A percentile compares a stretch with the other conserved stretches of the same genome.
Conservation (phyloP, 2,888 invertebrate genomes). For the Nephrotoma guestfalica region DNA sequence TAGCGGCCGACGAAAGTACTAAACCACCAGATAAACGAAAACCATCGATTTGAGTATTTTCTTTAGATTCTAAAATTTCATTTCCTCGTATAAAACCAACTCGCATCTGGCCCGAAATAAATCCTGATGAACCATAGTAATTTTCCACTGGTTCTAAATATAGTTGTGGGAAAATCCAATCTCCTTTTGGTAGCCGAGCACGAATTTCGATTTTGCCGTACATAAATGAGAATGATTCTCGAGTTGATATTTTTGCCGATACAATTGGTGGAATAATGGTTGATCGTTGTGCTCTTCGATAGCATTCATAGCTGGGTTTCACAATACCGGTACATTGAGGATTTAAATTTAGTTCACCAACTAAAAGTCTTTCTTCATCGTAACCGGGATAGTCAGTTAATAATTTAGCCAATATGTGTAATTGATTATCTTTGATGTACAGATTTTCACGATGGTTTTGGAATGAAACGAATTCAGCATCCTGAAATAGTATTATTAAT, state of each 20-base stretch:
- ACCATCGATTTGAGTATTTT: conserved; percentile 21
- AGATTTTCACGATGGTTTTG: conserved; percentile 25
- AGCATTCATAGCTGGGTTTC: conserved; percentile 29
- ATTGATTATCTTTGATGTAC: conserved; percentile 21
- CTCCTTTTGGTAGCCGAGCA: conserved; percentile 58
- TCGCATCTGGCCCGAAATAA: conserved; percentile 52
- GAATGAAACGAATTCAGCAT: conserved; percentile 35
- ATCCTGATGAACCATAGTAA: conserved; percentile 43
- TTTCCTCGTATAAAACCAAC: conserved; percentile 58
- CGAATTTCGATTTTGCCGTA: conserved; percentile 54
- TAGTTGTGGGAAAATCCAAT: conserved; percentile 64
- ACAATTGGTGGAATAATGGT: conserved; percentile 53
- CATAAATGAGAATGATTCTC: conserved; percentile 45
- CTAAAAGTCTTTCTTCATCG: conserved; percentile 17
- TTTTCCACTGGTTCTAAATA: conserved; percentile 47
- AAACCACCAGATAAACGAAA: conserved; percentile 21
- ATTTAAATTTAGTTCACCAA: conserved; percentile 27
- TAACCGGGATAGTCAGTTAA: conserved; percentile 18
- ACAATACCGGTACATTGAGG: conserved; percentile 35
- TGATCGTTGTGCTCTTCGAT: conserved; percentile 18
- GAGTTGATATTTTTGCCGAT: conserved; percentile 47
- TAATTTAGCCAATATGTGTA: conserved; percentile 29
- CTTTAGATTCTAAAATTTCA: conserved; percentile 18
- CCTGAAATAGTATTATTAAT: conserved; percentile 16
- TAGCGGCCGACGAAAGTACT: conserved; percentile 21